Base-by-base conservation (phyloP, 1,140 invertebrate species). In the Penaeus chinensis region DNA sequence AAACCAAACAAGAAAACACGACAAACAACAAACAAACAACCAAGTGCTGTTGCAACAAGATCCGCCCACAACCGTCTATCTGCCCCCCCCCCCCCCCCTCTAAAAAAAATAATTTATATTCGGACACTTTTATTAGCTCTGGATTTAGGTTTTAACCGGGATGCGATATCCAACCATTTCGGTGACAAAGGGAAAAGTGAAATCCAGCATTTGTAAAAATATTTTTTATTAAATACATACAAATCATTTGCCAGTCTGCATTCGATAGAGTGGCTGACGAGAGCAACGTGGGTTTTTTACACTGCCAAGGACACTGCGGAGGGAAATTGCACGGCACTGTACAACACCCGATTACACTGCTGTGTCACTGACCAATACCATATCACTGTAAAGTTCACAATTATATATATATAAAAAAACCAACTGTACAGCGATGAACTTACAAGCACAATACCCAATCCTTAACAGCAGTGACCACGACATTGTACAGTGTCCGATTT, bases 181-280 rank as follows among this genome's bases (percentile, higher is more conserved):
- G 54, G 54, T 16, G 54, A 54, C 54, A 54, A 54, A 54, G 54
- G 71, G 71, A 24, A 32, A 74, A 74, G 24, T 7, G 42, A 74
- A 74, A 37, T 19, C 71, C 19, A 74, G 54, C 54, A 20, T 32
- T 27, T 74, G 71, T 74, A 74, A 74, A 74, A 74, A 74, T 74
- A 74, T 37, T 74, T 37, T 74, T 74, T 74, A 74, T 74, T 74
- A 74, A 74, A 74, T 74, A 74, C 71, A 74, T 74, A 74, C 71
- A 74, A 74, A 74, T 74, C 71, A 74, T 74, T 37, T 74, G 71
- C 71, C 71, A 74, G 27, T 74, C 71, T 74, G 71, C 71, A 74
- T 37, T 74, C 71, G 71, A 74, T 74, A 74, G 4, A 74, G 8
- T 74, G 71, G 27, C 37, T 37, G 71, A 74, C 20, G 71, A 74